Conservation (phyloP, 2,113 vertebrate species). For the Thryonomys swinderianus region DNA sequence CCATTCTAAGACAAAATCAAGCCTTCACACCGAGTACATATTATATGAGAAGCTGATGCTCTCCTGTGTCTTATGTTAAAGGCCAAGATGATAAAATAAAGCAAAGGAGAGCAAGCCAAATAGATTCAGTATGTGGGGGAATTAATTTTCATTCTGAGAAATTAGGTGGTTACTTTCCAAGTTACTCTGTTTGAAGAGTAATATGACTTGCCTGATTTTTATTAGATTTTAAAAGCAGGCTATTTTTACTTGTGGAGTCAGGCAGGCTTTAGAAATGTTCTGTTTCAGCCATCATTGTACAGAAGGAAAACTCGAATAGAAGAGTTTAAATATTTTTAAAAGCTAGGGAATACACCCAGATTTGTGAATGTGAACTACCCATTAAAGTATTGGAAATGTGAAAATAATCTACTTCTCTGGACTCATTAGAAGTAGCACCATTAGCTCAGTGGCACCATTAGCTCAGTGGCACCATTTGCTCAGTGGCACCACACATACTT, state of each 20-base stretch:
- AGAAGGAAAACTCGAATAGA: neutral
- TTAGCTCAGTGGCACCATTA: too few relatives aligned
- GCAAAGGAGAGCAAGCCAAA: neutral
- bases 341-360: neutral
- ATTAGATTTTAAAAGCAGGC: neutral
- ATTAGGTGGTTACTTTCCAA: neutral
- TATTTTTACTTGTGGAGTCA: conserved; percentile 10
- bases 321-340: neutral
- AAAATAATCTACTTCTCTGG: neutral
- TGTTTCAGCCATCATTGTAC: neutral
- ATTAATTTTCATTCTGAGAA: conserved; percentile 26
- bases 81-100: neutral
- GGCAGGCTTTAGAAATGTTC: neutral
- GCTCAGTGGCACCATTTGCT: too few relatives aligned
- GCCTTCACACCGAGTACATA: neutral
- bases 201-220: neutral
- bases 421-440: neutral
- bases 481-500: too few relatives aligned
- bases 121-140: neutral
- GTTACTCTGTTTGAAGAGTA: conserved; percentile 1
- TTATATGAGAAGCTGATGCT: neutral
- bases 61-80: neutral
- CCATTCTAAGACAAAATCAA: neutral
- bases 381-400: neutral
- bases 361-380: neutral